Evolutionary conservation across 2,888 invertebrate species (phyloP), one percentile per base, ranked within the genome.

Genomic region (Syrphus vitripennis): DNA sequence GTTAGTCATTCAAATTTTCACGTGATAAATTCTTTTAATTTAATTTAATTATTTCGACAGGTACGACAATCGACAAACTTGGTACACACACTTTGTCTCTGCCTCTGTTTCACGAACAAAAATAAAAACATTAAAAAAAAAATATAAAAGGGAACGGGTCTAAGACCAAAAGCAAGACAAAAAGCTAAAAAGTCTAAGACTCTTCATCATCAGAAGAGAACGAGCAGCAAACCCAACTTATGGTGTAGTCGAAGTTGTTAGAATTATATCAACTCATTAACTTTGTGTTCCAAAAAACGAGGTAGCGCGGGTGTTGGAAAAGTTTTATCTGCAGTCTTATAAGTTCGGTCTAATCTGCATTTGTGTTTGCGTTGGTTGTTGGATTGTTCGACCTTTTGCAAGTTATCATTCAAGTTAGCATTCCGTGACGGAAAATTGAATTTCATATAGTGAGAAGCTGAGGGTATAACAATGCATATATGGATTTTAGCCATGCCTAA

Each of bases 1-100:
- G 10, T 14, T 37, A 59, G 21, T 48, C 34, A 45, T 50, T 63
- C 55, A 59, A 42, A 80, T 69, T 81, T 77, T 48, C 72, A 86
- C 69, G 82, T 82, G 82, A 86, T 82, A 70, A 86, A 86, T 86
- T 76, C 81, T 69, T 86, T 86, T 86, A 81, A 86, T 82, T 78
- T 82, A 81, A 86, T 74, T 86, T 74, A 82, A 86, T 86, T 86
- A 82, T 82, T 81, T 77, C 77, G 82, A 70, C 82, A 86, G 82
- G 86, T 81, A 67, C 48, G 50, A 81, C 76, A 76, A 45, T 76
- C 59, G 76, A 69, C 76, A 37, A n/a, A n/a, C n/a, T n/a, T n/a
- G n/a, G n/a, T n/a, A 29, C 19, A 26, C 70, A 29, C 26, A 55
- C 40, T 40, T 26, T 29, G 5, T 26, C 21, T 12, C 12, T 19